A percentile compares a stretch with the other conserved stretches of the same genome.
These are phyloP conservation scores for Urocyon cinereoargenteus DNA, from an alignment of 2,797 vertebrate species.

Conservation along the genomic window DNA sequence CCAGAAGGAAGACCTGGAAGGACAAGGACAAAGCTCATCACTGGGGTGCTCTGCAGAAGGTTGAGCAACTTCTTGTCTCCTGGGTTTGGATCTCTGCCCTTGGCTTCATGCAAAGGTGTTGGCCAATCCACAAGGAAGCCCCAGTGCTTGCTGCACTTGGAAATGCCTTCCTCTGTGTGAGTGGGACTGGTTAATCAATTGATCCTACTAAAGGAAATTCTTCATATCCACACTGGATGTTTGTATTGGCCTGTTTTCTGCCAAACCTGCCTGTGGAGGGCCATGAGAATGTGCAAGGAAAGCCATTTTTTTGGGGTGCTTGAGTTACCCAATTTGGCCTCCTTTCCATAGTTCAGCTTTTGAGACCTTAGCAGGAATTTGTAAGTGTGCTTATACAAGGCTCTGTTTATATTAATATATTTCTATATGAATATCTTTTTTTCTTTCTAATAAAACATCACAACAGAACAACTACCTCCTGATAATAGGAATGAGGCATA, in stretches of 20 bases:
- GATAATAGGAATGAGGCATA: conserved; percentile 4
- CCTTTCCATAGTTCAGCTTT: conserved; percentile 18
- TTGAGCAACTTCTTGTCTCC: background rate
- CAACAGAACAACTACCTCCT: background rate
- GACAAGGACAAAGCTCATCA: background rate
- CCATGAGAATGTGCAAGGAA: conserved; percentile 53
- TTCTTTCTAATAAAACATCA: background rate
- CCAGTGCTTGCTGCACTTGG: background rate
- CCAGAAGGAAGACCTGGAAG: background rate
- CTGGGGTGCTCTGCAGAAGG: background rate
- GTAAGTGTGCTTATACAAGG: background rate
- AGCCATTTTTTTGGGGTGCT: conserved; percentile 60
- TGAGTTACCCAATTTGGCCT: conserved; percentile 55
- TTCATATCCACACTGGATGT: background rate
- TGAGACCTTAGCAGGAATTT: conserved; percentile 65
- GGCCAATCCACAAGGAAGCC: background rate
- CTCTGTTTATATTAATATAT: conserved; percentile 28
- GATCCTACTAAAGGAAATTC: conserved; percentile 71
- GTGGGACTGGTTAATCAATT: conserved; percentile 30
- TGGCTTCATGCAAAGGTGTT: background rate
- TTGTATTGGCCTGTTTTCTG: conserved; percentile 63
- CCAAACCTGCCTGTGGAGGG: conserved; percentile 30
- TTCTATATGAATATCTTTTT: background rate
- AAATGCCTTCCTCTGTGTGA: conserved; percentile 52
- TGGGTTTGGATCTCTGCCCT: background rate